Evolutionary conservation across 2,113 vertebrate species (phyloP).

Genomic region (Alosa alosa): DNA sequence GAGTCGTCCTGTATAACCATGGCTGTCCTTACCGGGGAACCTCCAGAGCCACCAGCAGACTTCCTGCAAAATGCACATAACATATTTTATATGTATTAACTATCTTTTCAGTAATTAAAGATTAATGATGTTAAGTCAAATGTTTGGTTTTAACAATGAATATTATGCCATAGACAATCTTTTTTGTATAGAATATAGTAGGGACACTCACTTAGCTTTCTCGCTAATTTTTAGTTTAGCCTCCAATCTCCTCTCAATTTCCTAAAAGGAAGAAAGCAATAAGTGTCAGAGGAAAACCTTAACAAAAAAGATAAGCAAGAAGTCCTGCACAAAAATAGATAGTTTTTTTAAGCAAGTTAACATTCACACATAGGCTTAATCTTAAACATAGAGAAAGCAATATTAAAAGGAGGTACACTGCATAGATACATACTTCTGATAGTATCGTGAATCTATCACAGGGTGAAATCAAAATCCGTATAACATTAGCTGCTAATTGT

Average conservation of each 20-base stretch:
- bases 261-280: slow-evolving; percentile 66
- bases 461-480: neutral
- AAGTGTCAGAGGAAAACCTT: neutral
- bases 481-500: neutral
- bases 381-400: neutral
- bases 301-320: neutral
- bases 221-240: slow-evolving; percentile 93
- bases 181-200: neutral
- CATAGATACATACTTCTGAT: neutral
- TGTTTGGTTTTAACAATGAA: neutral
- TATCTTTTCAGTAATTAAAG: neutral
- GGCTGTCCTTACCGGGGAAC: slow-evolving; percentile 83
- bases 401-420: neutral
- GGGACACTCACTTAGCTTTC: slow-evolving; percentile 83
- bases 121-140: too few relatives aligned
- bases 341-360: too few relatives aligned
- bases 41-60: slow-evolving; percentile 61
- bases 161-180: neutral
- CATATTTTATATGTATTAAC: neutral
- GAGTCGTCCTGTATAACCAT: slow-evolving; percentile 94
- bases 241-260: slow-evolving; percentile 94
- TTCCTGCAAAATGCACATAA: slow-evolving; percentile 63
- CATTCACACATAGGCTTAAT: too few relatives aligned
- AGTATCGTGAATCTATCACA: neutral
- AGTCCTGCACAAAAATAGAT: too few relatives aligned